A percentile compares a stretch with the other conserved stretches of the same genome.
Conservation (phyloP, 2,797 vertebrate genomes). For the Carapus acus region DNA sequence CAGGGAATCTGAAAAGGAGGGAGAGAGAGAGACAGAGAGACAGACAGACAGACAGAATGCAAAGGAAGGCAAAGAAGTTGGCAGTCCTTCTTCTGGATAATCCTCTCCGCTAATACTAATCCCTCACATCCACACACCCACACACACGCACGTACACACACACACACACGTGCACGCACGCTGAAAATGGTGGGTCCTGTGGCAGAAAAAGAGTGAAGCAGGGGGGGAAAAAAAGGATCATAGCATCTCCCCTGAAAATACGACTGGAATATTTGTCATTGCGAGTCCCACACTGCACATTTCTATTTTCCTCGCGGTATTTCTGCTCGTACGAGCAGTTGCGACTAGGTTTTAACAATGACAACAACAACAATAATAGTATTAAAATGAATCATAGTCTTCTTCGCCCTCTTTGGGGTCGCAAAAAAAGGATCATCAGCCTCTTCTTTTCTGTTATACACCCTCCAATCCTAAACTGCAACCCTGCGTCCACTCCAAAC, state of each 20-base stretch:
- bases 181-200: neutral
- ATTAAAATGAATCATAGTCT: too few species aligned
- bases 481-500: too few species aligned
- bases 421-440: too few species aligned
- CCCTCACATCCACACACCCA: constrained; percentile 27
- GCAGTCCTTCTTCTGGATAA: constrained; percentile 58
- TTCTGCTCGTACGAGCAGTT: too few species aligned
- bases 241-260: neutral
- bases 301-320: too few species aligned
- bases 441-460: too few species aligned
- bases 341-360: too few species aligned
- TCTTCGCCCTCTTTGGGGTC: too few species aligned
- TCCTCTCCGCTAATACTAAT: constrained; percentile 64
- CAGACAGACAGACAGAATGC: neutral
- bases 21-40: constrained; percentile 10
- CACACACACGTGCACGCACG: neutral
- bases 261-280: neutral
- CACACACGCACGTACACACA: neutral
- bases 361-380: too few species aligned
- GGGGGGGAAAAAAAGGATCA: neutral
- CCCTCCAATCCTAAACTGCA: too few species aligned
- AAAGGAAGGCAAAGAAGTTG: constrained; percentile 12
- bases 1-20: too few species aligned
- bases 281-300: neutral
- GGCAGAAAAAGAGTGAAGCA: too few species aligned